phyloP scores from a whole-genome alignment of 2,797 vertebrate species.

The Anguilla anguilla region DNA sequence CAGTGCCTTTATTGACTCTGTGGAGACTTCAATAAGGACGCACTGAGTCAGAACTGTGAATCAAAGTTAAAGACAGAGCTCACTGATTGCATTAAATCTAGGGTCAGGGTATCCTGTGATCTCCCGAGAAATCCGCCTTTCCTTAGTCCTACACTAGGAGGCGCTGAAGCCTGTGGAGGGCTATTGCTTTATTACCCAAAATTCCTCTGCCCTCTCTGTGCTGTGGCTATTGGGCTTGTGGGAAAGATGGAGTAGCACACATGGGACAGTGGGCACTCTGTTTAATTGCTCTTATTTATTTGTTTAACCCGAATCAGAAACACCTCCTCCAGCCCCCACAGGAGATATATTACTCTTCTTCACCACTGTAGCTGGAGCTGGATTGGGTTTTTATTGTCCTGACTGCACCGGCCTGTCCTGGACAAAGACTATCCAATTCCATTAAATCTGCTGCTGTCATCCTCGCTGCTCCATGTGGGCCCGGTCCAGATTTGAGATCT shows the following conservation, averaged over 20 bases:
- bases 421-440: slow-evolving; percentile 37
- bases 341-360: slow-evolving; percentile 48
- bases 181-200: background rate
- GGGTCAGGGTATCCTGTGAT: background rate
- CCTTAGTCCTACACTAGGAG: background rate
- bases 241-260: slow-evolving; percentile 34
- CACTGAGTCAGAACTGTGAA: background rate
- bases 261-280: slow-evolving; percentile 48
- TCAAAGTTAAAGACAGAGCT: background rate
- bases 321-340: background rate
- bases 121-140: background rate
- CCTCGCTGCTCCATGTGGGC: background rate
- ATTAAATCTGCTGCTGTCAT: slow-evolving; percentile 48
- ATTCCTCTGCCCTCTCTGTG: background rate
- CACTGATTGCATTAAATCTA: background rate
- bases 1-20: too few species aligned
- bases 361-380: background rate
- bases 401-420: slow-evolving; percentile 33
- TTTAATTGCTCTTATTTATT: slow-evolving; percentile 60
- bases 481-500: background rate
- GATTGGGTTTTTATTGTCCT: slow-evolving; percentile 42
- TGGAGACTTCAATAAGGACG: too few species aligned
- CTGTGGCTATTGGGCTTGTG: slow-evolving; percentile 13
- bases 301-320: slow-evolving; percentile 44
- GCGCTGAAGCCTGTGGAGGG: background rate